Evolutionary conservation across 2,888 invertebrate genomes (phyloP), one percentile per base, ranked within the genome.

Genomic region (Conus canariensis): DNA sequence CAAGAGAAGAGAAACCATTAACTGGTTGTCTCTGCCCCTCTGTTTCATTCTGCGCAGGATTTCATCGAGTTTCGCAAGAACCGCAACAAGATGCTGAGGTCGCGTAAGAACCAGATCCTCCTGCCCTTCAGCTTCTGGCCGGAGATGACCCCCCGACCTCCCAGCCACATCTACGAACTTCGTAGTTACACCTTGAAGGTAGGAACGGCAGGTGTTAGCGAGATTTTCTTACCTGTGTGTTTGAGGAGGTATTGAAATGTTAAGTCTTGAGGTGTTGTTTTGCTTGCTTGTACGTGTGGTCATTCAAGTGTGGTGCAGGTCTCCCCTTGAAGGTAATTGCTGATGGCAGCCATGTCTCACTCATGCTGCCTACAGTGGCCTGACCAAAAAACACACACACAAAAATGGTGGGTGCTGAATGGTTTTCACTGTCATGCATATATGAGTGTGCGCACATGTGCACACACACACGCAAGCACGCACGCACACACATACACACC

Each of bases 61-160:
- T 96, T 96, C 92, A 93, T 95, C 56, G 94, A 95, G 87, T 96
- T 93, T 91, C 94, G 95, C 90, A 92, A 92, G 85, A 93, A 92
- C 59, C 94, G 95, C 91, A 96, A 95, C 93, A 95, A 93, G 94
- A 96, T 95, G 95, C 93, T 99, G 88, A 97, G 99, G 91, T 98
- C 98, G 0, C 97, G 99, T 90, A 98, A 98, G 96, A 97, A 98
- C 95, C 99, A 99, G 96, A 99, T 99, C 96, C 97, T 99, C 92
- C 97, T 99, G 92, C 98, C 99, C 58, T 99, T 99, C 96, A 99
- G 99, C 96, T 99, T 99, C 96, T 99, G 99, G 99, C 97, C 97
- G 14, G 99, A 99, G 22, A 97, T 97, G 90, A 97, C 58, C 97
- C 99, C 60, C 96, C 97, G 0, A 60, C 96, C 97, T 0, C 97